phyloP scores from a whole-genome alignment of 2,797 vertebrate genomes.

The Danio albolineatus region DNA sequence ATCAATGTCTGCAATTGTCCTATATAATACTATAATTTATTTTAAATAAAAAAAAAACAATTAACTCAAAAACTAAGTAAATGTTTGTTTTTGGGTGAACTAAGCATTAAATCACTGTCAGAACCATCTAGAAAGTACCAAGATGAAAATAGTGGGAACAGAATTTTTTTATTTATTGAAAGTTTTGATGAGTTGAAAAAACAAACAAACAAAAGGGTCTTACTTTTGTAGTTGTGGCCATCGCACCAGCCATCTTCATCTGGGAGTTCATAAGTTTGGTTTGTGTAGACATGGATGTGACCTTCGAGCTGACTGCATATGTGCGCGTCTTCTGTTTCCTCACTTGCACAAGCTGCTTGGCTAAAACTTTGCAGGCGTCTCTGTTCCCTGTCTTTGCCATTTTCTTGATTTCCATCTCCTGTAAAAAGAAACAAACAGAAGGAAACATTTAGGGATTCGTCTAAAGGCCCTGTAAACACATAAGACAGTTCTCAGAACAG shows the following conservation, averaged over 20 bases:
- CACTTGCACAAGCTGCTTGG: slow-evolving; percentile 94
- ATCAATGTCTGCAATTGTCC: too few relatives aligned
- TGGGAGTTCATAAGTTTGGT: slow-evolving; percentile 98
- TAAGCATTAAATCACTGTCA: not conserved
- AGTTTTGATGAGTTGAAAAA: not conserved
- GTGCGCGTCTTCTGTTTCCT: slow-evolving; percentile 95
- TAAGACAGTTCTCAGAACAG: not conserved
- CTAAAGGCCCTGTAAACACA: not conserved
- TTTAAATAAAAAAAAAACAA: too few relatives aligned
- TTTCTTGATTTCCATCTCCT: slow-evolving; percentile 99
- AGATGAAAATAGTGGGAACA: not conserved
- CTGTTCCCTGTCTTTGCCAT: slow-evolving; percentile 96
- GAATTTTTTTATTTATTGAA: not conserved
- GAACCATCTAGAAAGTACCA: not conserved
- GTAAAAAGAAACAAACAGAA: not conserved
- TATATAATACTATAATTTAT: too few relatives aligned
- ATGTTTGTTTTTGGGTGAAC: too few relatives aligned
- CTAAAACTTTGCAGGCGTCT: slow-evolving; percentile 93
- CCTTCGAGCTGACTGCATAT: slow-evolving; percentile 96
- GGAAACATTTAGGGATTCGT: not conserved
- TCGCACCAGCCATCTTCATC: slow-evolving; percentile 99
- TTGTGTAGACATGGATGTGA: slow-evolving; percentile 95
- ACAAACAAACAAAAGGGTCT: slow-evolving; percentile 54
- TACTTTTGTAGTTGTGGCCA: slow-evolving; percentile 95
- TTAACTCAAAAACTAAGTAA: too few relatives aligned